Conservation (phyloP, 1,140 invertebrate species). For the Alviniconcha marisindica region DNA sequence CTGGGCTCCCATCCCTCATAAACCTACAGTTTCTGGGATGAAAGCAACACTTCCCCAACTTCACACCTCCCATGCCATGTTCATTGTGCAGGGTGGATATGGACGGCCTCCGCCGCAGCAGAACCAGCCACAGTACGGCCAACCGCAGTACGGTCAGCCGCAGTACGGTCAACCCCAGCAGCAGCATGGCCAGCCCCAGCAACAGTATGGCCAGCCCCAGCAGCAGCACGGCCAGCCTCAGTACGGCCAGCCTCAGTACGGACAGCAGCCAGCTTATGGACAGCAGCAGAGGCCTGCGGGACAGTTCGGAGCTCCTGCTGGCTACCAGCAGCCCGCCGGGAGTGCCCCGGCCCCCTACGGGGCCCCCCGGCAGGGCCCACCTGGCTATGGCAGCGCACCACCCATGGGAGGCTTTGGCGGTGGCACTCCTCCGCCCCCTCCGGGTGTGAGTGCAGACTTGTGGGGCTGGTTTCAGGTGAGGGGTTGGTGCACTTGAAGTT, state of each 20-base stretch:
- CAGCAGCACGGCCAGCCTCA: neutral
- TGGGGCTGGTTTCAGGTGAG: slow-evolving; percentile 26
- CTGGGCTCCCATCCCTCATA: no score
- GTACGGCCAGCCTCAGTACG: neutral
- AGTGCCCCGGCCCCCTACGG: neutral
- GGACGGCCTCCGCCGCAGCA: neutral
- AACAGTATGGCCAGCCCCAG: neutral
- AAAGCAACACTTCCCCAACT: no score
- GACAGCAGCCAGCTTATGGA: no score
- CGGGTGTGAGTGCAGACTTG: neutral
- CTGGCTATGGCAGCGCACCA: neutral
- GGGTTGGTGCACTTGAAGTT: neutral
- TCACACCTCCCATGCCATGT: neutral
- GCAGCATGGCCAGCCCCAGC: neutral
- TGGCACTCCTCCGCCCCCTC: neutral
- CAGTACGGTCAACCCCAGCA: slow-evolving; percentile 7
- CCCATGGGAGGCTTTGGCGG: neutral
- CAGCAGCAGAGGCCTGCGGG: neutral
- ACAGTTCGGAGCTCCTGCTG: neutral
- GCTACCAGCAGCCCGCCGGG: neutral
- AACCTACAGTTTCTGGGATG: no score
- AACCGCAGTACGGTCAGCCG: neutral
- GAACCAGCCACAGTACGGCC: neutral
- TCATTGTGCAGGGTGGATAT: neutral
- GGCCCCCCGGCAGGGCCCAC: no score